Evolutionary conservation across 2,888 invertebrate genomes (phyloP).

Genomic region (Watsonalla cultraria): DNA sequence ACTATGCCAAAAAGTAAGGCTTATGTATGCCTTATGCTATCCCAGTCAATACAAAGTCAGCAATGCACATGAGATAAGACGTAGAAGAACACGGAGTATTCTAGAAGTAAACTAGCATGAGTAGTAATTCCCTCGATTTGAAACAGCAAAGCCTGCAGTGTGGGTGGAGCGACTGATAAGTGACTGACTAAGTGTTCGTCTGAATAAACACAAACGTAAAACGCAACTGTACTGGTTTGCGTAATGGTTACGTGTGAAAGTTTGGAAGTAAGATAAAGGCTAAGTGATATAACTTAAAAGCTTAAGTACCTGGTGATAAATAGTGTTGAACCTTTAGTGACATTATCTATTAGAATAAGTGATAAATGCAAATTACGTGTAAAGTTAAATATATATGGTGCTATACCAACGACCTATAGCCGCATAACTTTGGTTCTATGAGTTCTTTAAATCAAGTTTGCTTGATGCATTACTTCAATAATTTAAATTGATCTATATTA

Average conservation of each 20-base stretch:
- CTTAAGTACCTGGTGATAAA: slow-evolving; percentile 22
- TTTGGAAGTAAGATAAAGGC: slow-evolving; percentile 26
- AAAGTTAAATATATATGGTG: neutral
- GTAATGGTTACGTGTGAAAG: slow-evolving; percentile 56
- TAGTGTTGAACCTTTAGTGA: slow-evolving; percentile 18
- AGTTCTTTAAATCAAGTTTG: too few relatives aligned
- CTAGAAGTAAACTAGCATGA: too few relatives aligned
- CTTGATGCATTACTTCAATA: too few relatives aligned
- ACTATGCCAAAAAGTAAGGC: too few relatives aligned
- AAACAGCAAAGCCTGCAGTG: too few relatives aligned
- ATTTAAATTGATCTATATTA: too few relatives aligned
- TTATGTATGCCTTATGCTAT: too few relatives aligned
- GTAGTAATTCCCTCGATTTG: too few relatives aligned
- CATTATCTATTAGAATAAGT: neutral
- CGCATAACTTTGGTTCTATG: too few relatives aligned
- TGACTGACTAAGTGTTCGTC: slow-evolving; percentile 37
- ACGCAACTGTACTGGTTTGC: slow-evolving; percentile 37
- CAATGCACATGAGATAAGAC: too few relatives aligned
- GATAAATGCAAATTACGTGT: neutral
- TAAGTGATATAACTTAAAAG: slow-evolving; percentile 52
- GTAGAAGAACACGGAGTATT: too few relatives aligned
- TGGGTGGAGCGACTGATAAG: neutral
- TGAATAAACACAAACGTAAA: slow-evolving; percentile 41
- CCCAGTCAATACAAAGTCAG: too few relatives aligned
- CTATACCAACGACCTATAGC: neutral